These are phyloP conservation scores for Mesorhabditis sp. DNA, from an alignment of 2,888 invertebrate genomes.

Conservation along the genomic window DNA sequence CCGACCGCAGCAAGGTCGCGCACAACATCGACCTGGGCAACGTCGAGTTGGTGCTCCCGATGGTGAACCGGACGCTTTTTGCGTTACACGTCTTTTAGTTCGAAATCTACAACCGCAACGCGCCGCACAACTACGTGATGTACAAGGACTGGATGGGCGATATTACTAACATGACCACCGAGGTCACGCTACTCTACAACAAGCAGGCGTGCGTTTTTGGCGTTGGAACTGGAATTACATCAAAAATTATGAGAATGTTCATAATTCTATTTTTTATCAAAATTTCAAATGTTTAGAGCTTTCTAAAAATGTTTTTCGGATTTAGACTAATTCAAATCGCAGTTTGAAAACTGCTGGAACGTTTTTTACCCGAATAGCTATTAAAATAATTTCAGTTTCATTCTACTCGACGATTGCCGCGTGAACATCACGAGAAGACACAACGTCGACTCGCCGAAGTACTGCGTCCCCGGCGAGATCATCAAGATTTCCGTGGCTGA, in stretches of 20 bases:
- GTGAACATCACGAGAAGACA: neutral
- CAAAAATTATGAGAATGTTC: too few relatives aligned
- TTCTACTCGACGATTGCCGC: neutral
- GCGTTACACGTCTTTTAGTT: neutral
- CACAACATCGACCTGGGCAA: slow-evolving; percentile 10
- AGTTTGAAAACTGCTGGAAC: too few relatives aligned
- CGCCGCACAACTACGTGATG: slow-evolving; percentile 14
- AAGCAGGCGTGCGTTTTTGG: slow-evolving; percentile 8
- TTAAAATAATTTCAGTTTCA: neutral
- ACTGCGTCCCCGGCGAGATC: slow-evolving; percentile 6
- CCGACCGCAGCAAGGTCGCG: slow-evolving; percentile 7
- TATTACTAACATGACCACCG: slow-evolving; percentile 9
- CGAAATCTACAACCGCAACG: slow-evolving; percentile 14
- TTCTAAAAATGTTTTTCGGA: too few relatives aligned
- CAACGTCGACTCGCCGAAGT: neutral
- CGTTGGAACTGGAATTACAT: too few relatives aligned
- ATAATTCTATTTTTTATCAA: too few relatives aligned
- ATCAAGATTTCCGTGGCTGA: neutral
- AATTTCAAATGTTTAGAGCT: too few relatives aligned
- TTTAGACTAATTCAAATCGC: too few relatives aligned
- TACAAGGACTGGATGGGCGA: slow-evolving; percentile 14
- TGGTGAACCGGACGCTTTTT: neutral
- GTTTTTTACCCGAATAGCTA: too few relatives aligned
- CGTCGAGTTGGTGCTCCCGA: slow-evolving; percentile 7
- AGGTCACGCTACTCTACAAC: slow-evolving; percentile 10